Conservation (phyloP, 2,797 vertebrate genomes). For the Anguilla megastoma region DNA sequence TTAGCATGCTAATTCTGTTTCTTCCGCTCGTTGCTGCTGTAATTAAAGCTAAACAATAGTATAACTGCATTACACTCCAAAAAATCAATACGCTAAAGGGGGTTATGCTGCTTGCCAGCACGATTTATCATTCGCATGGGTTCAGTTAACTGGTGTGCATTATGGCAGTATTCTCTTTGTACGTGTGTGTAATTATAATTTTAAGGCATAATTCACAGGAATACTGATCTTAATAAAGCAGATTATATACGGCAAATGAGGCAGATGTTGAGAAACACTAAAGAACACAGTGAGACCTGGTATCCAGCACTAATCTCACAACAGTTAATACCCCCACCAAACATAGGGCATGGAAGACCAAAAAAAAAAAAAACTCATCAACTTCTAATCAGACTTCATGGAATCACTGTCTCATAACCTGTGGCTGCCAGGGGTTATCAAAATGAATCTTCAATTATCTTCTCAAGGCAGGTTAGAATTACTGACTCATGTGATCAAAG, state of each 20-base stretch:
- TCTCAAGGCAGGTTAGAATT: neutral
- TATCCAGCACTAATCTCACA: neutral
- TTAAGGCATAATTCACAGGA: neutral
- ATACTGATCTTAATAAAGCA: constrained; percentile 5
- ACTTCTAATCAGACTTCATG: neutral
- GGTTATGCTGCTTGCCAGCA: neutral
- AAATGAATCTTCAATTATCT: neutral
- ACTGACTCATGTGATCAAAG: neutral
- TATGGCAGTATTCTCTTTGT: neutral
- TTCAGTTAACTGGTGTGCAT: constrained; percentile 10
- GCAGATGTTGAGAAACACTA: constrained; percentile 25
- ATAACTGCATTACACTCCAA: neutral
- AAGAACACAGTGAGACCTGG: neutral
- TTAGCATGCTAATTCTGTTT: neutral
- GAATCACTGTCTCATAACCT: neutral
- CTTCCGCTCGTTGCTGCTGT: neutral
- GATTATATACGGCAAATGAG: constrained; percentile 24
- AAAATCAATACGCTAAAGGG: constrained; percentile 5
- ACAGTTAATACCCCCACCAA: neutral
- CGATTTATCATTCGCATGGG: neutral
- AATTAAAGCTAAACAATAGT: neutral
- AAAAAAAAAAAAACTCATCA: neutral
- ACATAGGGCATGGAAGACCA: neutral
- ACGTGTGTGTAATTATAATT: neutral
- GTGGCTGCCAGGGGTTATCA: neutral